These are phyloP conservation scores for Agonopterix arenella DNA, from an alignment of 2,888 invertebrate species.

Conservation along the genomic window DNA sequence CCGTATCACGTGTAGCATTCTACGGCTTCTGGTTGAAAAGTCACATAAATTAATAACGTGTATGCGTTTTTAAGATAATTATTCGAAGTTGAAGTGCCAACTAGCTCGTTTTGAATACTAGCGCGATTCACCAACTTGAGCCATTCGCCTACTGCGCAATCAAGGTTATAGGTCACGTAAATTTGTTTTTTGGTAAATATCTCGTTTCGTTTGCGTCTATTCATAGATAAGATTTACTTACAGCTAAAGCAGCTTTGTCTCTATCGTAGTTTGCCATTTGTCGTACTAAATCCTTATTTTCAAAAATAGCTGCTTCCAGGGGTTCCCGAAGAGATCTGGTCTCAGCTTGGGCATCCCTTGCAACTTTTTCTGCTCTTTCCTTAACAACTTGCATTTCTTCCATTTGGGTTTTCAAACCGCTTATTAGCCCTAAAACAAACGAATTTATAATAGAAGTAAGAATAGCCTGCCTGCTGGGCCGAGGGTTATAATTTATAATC, in stretches of 20 bases:
- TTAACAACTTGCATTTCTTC: conserved; percentile 87
- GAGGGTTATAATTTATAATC: background rate
- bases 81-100: no score
- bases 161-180: no score
- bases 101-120: background rate
- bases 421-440: conserved; percentile 79
- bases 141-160: no score
- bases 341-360: conserved; percentile 81
- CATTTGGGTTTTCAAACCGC: conserved; percentile 86
- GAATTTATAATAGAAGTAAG: background rate
- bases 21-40: no score
- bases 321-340: conserved; percentile 86
- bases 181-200: no score
- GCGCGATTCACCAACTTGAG: background rate
- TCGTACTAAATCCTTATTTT: conserved; percentile 83
- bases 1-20: no score
- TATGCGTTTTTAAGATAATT: no score
- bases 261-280: conserved; percentile 91
- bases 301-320: conserved; percentile 81
- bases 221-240: conserved; percentile 34
- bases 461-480: background rate
- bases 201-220: no score
- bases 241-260: conserved; percentile 85
- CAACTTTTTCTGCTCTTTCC: conserved; percentile 85
- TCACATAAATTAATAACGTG: no score